Base-by-base conservation (phyloP, 2,888 invertebrate genomes). In the Pyrgus malvae region DNA sequence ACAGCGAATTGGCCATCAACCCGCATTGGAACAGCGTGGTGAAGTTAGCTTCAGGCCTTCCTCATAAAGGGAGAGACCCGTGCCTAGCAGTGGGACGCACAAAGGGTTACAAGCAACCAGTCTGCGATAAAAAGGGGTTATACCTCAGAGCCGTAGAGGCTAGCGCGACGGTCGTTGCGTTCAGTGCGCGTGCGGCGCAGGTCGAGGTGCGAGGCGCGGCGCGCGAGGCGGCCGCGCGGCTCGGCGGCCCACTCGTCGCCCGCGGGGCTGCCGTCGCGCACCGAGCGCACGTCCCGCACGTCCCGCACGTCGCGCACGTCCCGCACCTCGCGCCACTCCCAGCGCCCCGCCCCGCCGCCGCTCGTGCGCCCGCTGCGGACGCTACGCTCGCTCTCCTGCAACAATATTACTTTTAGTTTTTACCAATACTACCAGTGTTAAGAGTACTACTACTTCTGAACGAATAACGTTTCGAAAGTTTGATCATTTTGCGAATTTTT, bases 171-270 rank as follows among this genome's bases (percentile, higher is more conserved):
- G 11, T 65, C 67, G 17, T 75, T 58, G 42, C 78, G 72, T 29
- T 65, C 67, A 16, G 76, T 58, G 42, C 78, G 72, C 31, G 68
- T 58, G 38, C 83, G 78, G 25, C 81, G 78, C 55, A 89, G 68
- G 67, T 89, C 89, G 50, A 88, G 76, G 58, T 87, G 88, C 37
- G 87, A 87, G 49, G 89, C 89, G 57, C 89, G 80, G 11, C 89
- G 80, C 19, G 83, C 76, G 37, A 86, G 75, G 66, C 58, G 72
- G 56, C 58, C 61, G 31, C 33, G 31, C 12, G 16, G 19, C 46
- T 45, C 46, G 17, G 67, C 65, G 59, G 74, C 81, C 89, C 89
- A 87, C 65, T 84, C 83, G 86, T 40, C 40, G 21, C 21, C 8
- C 40, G 40, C 40, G 11, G 40, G 40, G 40, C 83, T 83, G 6